A percentile compares a stretch with the other conserved stretches of the same genome.
Evolutionary conservation across 2,888 invertebrate species (phyloP).

Genomic region (Mesopsocus fuscifrons): DNA sequence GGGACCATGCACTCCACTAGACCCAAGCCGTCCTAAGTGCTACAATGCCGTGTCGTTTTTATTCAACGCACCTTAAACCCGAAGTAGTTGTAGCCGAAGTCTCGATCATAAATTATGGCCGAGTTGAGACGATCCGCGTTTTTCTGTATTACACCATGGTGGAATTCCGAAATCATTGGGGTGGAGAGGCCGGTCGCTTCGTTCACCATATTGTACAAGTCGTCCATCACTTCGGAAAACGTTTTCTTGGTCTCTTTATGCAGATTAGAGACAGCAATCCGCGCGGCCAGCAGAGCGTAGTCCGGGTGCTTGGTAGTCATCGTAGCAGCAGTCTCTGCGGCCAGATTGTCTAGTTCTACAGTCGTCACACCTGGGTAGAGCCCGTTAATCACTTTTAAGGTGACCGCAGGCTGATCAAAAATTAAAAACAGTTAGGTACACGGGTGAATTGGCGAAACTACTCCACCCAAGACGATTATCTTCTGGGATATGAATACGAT

Average conservation of each 20-base stretch:
- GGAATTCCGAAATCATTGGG: slow-evolving; percentile 75
- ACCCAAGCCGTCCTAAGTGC: too few relatives aligned
- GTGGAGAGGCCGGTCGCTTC: slow-evolving; percentile 46
- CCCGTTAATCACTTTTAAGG: slow-evolving; percentile 83
- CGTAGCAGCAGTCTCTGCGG: slow-evolving; percentile 96
- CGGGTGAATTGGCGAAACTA: too few relatives aligned
- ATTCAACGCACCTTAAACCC: slow-evolving; percentile 72
- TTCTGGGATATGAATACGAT: slow-evolving; percentile 3
- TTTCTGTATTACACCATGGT: slow-evolving; percentile 60
- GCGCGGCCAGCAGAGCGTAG: slow-evolving; percentile 74
- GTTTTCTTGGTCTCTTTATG: slow-evolving; percentile 95
- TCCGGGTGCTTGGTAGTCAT: slow-evolving; percentile 96
- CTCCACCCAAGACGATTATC: too few relatives aligned
- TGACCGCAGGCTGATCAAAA: slow-evolving; percentile 62
- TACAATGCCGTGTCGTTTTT: too few relatives aligned
- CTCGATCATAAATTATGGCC: slow-evolving; percentile 89
- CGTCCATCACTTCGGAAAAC: slow-evolving; percentile 77
- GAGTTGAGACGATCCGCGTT: slow-evolving; percentile 85
- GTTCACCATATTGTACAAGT: slow-evolving; percentile 59
- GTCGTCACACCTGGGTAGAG: slow-evolving; percentile 94
- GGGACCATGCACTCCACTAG: too few relatives aligned
- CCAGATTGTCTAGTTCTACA: slow-evolving; percentile 89
- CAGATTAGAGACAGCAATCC: slow-evolving; percentile 91
- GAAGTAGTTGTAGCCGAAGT: slow-evolving; percentile 94
- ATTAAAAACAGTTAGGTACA: too few relatives aligned